Evolutionary conservation across 2,113 vertebrate genomes (phyloP).

Genomic region (Rhynchomys soricoides): DNA sequence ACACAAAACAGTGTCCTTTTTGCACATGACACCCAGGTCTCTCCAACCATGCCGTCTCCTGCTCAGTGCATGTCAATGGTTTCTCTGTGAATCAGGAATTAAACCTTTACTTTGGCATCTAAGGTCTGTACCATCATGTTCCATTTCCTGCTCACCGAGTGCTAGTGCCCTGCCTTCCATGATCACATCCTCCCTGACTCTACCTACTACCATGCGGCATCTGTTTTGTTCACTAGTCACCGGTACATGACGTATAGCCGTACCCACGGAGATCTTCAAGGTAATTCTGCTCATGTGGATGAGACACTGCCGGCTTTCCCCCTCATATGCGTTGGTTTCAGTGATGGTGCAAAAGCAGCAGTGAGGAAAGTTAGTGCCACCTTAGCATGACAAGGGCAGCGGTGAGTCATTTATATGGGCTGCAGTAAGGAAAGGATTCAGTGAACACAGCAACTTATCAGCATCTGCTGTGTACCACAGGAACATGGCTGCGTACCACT

Average conservation of each 20-base stretch:
- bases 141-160: not conserved
- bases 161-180: not conserved
- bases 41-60: not conserved
- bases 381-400: not conserved
- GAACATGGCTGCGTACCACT: not conserved
- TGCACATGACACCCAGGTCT: fast-evolving
- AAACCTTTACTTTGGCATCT: not conserved
- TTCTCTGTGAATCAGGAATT: not conserved
- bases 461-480: not conserved
- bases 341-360: not conserved
- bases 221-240: not conserved
- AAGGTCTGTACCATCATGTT: not conserved
- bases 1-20: not conserved
- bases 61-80: not conserved
- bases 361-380: not conserved
- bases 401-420: not conserved
- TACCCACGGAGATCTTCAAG: not conserved
- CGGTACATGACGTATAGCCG: not conserved
- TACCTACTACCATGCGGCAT: not conserved
- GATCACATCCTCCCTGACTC: not conserved
- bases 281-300: not conserved
- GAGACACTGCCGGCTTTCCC: not conserved
- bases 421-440: not conserved
- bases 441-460: not conserved
- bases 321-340: not conserved